These are phyloP conservation scores for Achroia grisella DNA, from an alignment of 1,140 invertebrate species.

Conservation along the genomic window DNA sequence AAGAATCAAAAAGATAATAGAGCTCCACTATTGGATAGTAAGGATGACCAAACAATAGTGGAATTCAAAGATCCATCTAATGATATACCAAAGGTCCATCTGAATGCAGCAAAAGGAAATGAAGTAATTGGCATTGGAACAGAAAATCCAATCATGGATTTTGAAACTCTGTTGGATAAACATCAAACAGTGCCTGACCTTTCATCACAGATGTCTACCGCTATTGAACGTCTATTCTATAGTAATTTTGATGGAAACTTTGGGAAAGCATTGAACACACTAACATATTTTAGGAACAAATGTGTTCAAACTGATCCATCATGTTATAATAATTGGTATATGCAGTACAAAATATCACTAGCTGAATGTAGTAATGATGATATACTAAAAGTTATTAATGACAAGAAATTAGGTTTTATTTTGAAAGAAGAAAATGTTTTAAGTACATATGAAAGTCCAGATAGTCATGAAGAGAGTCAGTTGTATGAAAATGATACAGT, in stretches of 20 bases:
- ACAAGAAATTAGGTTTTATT: constrained; percentile 51
- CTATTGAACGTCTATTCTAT: constrained; percentile 55
- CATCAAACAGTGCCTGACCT: constrained; percentile 38
- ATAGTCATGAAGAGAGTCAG: constrained; percentile 39
- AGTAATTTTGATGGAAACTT: constrained; percentile 49
- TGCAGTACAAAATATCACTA: constrained; percentile 44
- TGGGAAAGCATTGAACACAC: constrained; percentile 45
- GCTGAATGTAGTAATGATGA: constrained; percentile 34
- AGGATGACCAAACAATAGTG: not conserved
- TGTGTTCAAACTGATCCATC: constrained; percentile 42
- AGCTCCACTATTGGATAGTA: constrained; percentile 11
- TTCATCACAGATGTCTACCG: constrained; percentile 38
- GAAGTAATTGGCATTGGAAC: constrained; percentile 44
- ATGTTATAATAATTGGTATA: constrained; percentile 60
- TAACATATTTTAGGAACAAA: constrained; percentile 46
- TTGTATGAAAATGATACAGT: constrained; percentile 58
- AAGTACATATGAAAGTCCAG: constrained; percentile 36
- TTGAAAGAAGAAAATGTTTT: constrained; percentile 46
- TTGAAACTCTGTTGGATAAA: constrained; percentile 30
- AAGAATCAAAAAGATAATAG: constrained; percentile 25
- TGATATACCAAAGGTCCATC: constrained; percentile 16
- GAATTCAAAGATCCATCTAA: not conserved
- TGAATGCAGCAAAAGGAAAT: constrained; percentile 12
- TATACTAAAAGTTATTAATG: constrained; percentile 38
- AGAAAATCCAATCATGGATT: constrained; percentile 55